phyloP scores from a whole-genome alignment of 2,113 vertebrate genomes.

The Nannospalax galili region DNA sequence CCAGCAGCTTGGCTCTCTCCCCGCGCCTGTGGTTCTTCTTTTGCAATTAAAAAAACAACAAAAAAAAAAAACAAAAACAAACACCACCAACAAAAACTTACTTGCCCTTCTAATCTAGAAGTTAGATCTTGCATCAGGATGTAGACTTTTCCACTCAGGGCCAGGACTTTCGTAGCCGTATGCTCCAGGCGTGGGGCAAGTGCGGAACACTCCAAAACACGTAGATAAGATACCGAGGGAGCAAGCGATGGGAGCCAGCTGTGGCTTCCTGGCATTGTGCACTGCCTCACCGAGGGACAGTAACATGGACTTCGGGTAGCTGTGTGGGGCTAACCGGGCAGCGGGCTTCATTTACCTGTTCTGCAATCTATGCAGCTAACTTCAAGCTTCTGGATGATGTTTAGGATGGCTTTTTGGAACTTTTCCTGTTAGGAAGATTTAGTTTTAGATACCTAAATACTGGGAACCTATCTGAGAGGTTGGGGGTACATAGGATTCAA shows the following conservation, averaged over 20 bases:
- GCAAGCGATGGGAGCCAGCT: background rate
- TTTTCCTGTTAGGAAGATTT: background rate
- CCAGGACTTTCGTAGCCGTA: background rate
- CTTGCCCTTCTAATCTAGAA: conserved; percentile 61
- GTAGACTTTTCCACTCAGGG: background rate
- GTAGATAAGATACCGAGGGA: background rate
- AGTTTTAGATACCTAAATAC: background rate
- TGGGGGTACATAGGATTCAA: background rate
- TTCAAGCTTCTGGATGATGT: background rate
- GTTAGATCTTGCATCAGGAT: background rate
- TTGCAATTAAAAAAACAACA: conserved; percentile 51
- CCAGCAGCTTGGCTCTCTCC: background rate
- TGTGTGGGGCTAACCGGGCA: background rate
- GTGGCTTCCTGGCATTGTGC: no score
- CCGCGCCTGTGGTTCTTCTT: background rate
- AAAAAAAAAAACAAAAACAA: no score
- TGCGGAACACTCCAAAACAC: background rate
- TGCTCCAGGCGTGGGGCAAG: background rate
- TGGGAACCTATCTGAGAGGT: background rate
- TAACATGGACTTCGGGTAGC: background rate
- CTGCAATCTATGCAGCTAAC: background rate
- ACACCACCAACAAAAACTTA: no score
- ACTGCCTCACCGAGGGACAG: background rate
- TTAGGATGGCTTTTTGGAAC: background rate
- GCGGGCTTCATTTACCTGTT: background rate